Conservation (phyloP, 2,797 vertebrate species). For the Molossus molossus region DNA sequence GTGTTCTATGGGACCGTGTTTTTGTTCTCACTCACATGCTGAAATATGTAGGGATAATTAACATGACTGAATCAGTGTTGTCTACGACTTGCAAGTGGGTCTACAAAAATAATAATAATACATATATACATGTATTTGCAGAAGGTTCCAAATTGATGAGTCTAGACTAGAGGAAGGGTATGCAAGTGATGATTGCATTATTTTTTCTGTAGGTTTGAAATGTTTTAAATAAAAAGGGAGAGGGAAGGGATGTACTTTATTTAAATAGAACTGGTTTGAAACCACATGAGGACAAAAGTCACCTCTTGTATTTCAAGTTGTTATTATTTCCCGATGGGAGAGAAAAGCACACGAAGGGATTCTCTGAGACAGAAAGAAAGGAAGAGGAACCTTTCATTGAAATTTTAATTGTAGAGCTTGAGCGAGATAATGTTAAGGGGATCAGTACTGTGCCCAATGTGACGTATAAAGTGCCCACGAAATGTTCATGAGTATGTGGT, state of each 20-base stretch:
- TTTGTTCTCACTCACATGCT: neutral
- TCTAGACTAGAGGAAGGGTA: neutral
- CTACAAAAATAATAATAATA: conserved; percentile 40
- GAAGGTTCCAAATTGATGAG: neutral
- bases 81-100: neutral
- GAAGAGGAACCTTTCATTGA: neutral
- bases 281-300: neutral
- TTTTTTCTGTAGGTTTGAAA: neutral
- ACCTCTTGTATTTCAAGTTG: neutral
- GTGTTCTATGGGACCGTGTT: neutral
- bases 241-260: neutral
- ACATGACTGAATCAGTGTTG: neutral
- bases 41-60: neutral
- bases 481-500: neutral
- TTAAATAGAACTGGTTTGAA: conserved; percentile 42
- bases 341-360: neutral
- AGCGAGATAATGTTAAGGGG: neutral
- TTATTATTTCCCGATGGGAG: neutral
- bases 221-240: neutral
- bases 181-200: neutral
- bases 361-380: conserved; percentile 40
- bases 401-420: neutral
- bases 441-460: neutral
- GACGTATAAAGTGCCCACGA: neutral
- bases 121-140: neutral